phyloP scores from a whole-genome alignment of 2,113 vertebrate genomes.

The Oenanthe oenanthe region DNA sequence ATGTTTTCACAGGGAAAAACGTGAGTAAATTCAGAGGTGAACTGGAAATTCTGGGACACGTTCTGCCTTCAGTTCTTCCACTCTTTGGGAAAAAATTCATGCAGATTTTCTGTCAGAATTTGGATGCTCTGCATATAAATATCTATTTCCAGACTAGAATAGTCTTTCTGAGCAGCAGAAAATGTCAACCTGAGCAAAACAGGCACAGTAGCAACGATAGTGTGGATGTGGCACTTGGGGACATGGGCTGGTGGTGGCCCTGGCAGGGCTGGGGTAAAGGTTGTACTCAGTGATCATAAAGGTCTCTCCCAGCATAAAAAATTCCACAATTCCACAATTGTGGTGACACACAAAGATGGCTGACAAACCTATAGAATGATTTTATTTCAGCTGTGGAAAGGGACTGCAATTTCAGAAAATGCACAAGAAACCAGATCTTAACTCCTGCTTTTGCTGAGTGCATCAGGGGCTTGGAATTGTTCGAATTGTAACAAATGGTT shows the following conservation, averaged over 20 bases:
- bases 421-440: slow-evolving; percentile 32
- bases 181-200: background rate
- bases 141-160: background rate
- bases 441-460: slow-evolving; percentile 41
- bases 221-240: background rate
- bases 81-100: background rate
- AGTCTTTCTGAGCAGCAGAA: background rate
- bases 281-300: background rate
- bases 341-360: background rate
- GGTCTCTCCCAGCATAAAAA: background rate
- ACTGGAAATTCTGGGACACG: background rate
- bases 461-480: background rate
- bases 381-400: slow-evolving; percentile 46
- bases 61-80: background rate
- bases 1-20: background rate
- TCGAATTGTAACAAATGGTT: slow-evolving; percentile 67
- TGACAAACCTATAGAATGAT: background rate
- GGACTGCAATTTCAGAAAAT: slow-evolving; percentile 11
- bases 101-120: slow-evolving; percentile 10
- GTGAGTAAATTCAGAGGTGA: background rate
- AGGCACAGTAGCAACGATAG: fast-evolving
- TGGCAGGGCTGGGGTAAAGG: background rate
- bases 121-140: slow-evolving; percentile 7
- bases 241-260: background rate
- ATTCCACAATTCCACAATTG: background rate